phyloP scores from a whole-genome alignment of 2,113 vertebrate genomes.

The Rhipidura dahli region DNA sequence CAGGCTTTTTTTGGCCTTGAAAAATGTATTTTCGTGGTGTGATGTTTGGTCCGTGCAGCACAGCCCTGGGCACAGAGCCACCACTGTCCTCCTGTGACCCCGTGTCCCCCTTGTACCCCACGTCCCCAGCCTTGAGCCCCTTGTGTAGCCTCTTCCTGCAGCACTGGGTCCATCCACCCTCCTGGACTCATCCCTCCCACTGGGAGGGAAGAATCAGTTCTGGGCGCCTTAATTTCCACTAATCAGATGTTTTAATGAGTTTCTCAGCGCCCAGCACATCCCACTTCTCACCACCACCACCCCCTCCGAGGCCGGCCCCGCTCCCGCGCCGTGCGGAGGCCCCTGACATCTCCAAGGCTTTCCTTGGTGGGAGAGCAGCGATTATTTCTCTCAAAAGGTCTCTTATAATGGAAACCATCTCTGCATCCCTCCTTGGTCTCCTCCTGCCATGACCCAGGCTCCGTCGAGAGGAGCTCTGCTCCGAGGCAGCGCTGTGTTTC shows the following conservation, averaged over 20 bases:
- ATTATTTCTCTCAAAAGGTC: slow-evolving; percentile 52
- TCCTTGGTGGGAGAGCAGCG: slow-evolving; percentile 27
- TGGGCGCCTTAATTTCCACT: not conserved
- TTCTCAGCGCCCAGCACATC: not conserved
- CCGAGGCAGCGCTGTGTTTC: slow-evolving; percentile 57
- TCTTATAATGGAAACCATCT: slow-evolving; percentile 57
- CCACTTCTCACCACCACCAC: not conserved
- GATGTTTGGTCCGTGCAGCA: not conserved
- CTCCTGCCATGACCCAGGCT: slow-evolving; percentile 58
- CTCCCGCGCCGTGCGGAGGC: not conserved
- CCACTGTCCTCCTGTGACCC: not conserved
- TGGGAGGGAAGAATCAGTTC: not conserved
- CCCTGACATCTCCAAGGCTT: not conserved
- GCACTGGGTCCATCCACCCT: not conserved
- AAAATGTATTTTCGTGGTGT: not conserved
- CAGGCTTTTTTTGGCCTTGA: not conserved
- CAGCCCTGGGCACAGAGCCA: not conserved
- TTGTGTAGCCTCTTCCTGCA: not conserved
- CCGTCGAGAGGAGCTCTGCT: slow-evolving; percentile 46
- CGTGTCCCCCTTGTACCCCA: rapidly evolving
- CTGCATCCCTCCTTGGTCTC: slow-evolving; percentile 51
- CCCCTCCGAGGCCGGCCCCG: not conserved
- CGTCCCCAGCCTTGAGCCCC: rapidly evolving
- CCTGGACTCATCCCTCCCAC: not conserved
- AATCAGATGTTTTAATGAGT: slow-evolving; percentile 25